phyloP scores from a whole-genome alignment of 2,888 invertebrate species.

The Agriopis marginaria region DNA sequence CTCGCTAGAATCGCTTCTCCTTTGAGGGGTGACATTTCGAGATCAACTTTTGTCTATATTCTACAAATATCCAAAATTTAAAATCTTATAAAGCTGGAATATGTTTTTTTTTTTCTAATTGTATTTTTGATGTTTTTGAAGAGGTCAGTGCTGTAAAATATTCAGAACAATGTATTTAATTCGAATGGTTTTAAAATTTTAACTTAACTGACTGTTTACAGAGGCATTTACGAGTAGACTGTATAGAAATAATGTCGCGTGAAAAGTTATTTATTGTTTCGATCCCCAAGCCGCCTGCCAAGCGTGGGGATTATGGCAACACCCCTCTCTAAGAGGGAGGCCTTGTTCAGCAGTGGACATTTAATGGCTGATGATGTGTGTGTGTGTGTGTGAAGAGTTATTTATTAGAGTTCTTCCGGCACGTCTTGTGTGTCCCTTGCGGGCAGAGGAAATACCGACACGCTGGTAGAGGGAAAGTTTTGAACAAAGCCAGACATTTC shows the following conservation, averaged over 20 bases:
- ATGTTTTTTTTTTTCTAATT: too few relatives aligned
- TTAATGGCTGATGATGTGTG: too few relatives aligned
- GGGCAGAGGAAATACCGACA: slow-evolving; percentile 79
- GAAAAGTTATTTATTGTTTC: too few relatives aligned
- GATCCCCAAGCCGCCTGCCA: too few relatives aligned
- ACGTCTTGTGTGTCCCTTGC: slow-evolving; percentile 78
- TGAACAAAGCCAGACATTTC: slow-evolving; percentile 67
- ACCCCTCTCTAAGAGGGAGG: too few relatives aligned
- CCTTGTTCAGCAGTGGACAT: too few relatives aligned
- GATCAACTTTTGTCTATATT: neutral
- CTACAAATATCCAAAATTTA: neutral
- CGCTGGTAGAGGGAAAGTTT: slow-evolving; percentile 71
- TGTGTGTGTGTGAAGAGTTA: too few relatives aligned
- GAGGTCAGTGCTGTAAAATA: slow-evolving; percentile 61
- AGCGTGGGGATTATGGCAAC: too few relatives aligned
- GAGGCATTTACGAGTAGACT: slow-evolving; percentile 71
- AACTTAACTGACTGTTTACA: slow-evolving; percentile 54
- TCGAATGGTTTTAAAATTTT: neutral
- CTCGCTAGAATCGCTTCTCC: neutral
- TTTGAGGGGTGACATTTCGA: neutral
- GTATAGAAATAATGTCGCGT: slow-evolving; percentile 65
- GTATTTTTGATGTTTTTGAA: slow-evolving; percentile 31
- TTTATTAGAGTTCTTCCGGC: slow-evolving; percentile 75
- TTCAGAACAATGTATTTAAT: neutral
- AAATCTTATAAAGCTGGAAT: too few relatives aligned